Base-by-base conservation (phyloP, 2,888 invertebrate species). In the Tuberolachnus salignus region DNA sequence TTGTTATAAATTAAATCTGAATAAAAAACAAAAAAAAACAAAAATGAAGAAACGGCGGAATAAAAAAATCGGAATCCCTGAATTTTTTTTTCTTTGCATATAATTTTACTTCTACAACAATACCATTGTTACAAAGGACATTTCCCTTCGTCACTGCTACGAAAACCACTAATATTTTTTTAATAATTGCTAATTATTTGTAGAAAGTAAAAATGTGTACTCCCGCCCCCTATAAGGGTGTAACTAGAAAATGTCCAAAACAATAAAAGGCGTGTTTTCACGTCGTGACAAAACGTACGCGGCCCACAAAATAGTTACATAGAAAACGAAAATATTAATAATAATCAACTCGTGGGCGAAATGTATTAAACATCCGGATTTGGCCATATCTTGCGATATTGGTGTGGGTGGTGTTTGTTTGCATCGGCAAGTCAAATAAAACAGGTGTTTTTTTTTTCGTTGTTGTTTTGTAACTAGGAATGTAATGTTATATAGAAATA, bases 301-400 rank as follows among this genome's bases (percentile, higher is more conserved):
- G 14, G 42, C 34, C 63, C 63, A 63, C 51, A 21, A 13, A 42
- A 21, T 49, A 55, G 44, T 63, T 73, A 73, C 51, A 21, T 63
- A 73, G 51, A 73, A 70, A 21, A 44, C n/a, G 44, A 69, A 19
- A 42, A 44, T 19, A 61, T 61, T 73, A 63, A 44, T 19, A 61
- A 73, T 73, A 63, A 61, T 73, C 34, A 61, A 63, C 42, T 73
- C 16, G 63, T 63, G 42, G 63, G 63, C 63, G 73, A 63, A 73
- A 73, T 51, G 8, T 42, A 11, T 61, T 49, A 49, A 72, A 72
- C 34, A 13, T 63, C 63, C 21, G 51, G n/a, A 51, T 73, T 63
- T 42, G 21, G 63, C 73, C 51, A 42, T 63, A 51, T 23, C 26
- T 59, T 6, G 3, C 16, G 1, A 49, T 71, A 71, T 49, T 72